phyloP scores from a whole-genome alignment of 2,113 vertebrate species.

The Actinemys pallida region DNA sequence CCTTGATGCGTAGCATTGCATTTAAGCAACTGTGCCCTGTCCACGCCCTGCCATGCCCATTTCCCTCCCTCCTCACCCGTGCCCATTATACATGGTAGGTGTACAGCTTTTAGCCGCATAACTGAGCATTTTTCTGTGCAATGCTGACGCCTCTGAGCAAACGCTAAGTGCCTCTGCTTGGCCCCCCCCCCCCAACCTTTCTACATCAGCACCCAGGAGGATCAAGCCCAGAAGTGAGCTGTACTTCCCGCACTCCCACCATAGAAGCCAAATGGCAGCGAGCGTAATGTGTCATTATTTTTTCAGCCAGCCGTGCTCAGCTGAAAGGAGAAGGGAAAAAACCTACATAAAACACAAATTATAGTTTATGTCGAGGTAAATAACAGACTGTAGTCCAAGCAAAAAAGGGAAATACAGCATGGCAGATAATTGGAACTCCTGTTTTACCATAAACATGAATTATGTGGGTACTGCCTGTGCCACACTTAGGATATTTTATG shows the following conservation, averaged over 20 bases:
- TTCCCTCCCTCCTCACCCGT: too few species aligned
- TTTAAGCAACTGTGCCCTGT: background rate
- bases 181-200: background rate
- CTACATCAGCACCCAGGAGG: background rate
- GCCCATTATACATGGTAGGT: too few species aligned
- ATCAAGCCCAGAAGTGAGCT: background rate
- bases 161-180: background rate
- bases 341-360: constrained; percentile 58
- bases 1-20: background rate
- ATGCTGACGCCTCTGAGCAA: background rate
- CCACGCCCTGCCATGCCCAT: too few species aligned
- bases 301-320: constrained; percentile 33
- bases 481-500: background rate
- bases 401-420: background rate
- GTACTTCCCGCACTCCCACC: background rate
- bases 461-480: fast-evolving
- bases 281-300: constrained; percentile 42
- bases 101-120: too few species aligned
- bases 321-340: constrained; percentile 38
- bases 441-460: background rate
- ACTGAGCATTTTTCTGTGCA: background rate
- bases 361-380: constrained; percentile 23
- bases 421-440: background rate
- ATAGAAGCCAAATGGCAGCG: background rate
- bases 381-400: constrained; percentile 17